A percentile compares a stretch with the other conserved stretches of the same genome.
Conservation (phyloP, 2,888 invertebrate species). For the Rutpela maculata region DNA sequence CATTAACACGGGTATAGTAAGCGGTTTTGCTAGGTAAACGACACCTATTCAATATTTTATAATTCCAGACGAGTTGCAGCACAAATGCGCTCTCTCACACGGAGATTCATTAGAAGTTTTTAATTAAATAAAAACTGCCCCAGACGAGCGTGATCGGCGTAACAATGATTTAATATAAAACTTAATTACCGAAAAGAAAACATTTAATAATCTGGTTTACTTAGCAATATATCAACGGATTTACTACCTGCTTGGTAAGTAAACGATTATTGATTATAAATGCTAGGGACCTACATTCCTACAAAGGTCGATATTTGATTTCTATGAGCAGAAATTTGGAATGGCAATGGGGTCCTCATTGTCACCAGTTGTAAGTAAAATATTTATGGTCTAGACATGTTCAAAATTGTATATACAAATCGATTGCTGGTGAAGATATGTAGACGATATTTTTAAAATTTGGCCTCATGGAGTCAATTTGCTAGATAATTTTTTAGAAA, state of each 20-base stretch:
- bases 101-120: constrained; percentile 15
- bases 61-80: constrained; percentile 6
- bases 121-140: constrained; percentile 7
- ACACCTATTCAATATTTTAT: constrained; percentile 16
- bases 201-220: neutral
- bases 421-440: too few relatives aligned
- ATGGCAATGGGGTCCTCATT: too few relatives aligned
- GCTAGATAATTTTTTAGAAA: too few relatives aligned
- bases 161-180: constrained; percentile 3
- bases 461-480: too few relatives aligned
- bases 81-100: neutral
- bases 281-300: too few relatives aligned
- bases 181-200: neutral
- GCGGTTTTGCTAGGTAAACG: constrained; percentile 10
- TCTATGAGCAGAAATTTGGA: too few relatives aligned
- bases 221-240: neutral
- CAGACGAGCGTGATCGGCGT: neutral
- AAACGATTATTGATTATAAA: too few relatives aligned
- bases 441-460: too few relatives aligned
- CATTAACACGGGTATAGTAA: constrained; percentile 7
- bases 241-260: neutral
- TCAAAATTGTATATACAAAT: too few relatives aligned
- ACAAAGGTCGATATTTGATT: too few relatives aligned
- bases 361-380: too few relatives aligned
- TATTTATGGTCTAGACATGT: too few relatives aligned